A percentile compares a stretch with the other conserved stretches of the same genome.
Evolutionary conservation across 2,113 vertebrate genomes (phyloP).

Genomic region (Sander vitreus): DNA sequence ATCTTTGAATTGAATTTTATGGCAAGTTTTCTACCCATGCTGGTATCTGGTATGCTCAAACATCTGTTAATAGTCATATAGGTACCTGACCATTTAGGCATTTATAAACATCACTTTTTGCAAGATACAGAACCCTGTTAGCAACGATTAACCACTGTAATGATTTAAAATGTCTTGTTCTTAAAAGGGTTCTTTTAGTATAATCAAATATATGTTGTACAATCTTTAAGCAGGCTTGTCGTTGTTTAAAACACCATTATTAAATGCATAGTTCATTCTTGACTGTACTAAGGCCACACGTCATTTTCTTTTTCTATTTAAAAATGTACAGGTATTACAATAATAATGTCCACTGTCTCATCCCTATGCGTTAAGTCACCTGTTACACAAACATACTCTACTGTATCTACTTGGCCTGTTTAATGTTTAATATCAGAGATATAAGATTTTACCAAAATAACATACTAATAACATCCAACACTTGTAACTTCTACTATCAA

Average conservation of each 20-base stretch:
- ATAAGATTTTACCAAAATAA: background rate
- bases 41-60: background rate
- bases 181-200: background rate
- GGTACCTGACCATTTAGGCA: background rate
- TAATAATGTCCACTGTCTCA: background rate
- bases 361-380: conserved; percentile 5
- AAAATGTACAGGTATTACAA: background rate
- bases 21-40: background rate
- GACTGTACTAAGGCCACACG: background rate
- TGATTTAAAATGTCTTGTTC: background rate
- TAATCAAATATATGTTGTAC: background rate
- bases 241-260: background rate
- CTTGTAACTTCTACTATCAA: background rate
- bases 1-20: background rate
- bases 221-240: background rate
- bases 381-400: background rate
- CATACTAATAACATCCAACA: background rate
- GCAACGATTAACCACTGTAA: background rate
- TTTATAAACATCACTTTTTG: background rate
- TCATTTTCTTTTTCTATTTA: background rate
- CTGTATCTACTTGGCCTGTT: background rate
- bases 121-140: background rate
- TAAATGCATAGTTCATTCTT: background rate
- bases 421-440: background rate
- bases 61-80: background rate